phyloP scores from a whole-genome alignment of 2,888 invertebrate genomes.

The Lagria hirta region DNA sequence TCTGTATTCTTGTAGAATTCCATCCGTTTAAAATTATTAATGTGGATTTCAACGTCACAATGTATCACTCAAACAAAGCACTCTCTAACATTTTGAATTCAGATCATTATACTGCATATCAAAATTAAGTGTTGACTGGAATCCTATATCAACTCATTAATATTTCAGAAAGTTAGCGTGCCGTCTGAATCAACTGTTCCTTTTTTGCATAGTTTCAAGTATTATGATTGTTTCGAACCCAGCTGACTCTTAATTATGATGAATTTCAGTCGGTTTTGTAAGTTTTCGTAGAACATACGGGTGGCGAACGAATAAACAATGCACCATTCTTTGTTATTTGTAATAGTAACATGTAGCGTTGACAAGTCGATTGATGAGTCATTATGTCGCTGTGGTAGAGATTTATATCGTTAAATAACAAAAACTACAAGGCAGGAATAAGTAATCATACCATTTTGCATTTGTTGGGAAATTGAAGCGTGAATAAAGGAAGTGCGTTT shows the following conservation, averaged over 20 bases:
- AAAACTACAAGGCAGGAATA: constrained; percentile 33
- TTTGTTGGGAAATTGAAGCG: constrained; percentile 25
- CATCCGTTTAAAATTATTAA: no score
- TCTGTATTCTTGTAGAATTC: no score
- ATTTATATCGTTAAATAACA: constrained; percentile 36
- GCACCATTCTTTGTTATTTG: constrained; percentile 16
- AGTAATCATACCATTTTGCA: constrained; percentile 32
- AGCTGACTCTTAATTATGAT: constrained; percentile 12
- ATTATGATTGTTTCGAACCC: constrained; percentile 12
- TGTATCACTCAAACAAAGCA: no score
- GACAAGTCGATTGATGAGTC: constrained; percentile 40
- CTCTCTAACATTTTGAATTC: no score
- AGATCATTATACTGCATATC: no score
- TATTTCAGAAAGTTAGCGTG: constrained; percentile 12
- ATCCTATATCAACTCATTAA: constrained; percentile 16
- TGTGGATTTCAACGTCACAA: no score
- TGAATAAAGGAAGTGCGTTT: constrained; percentile 24
- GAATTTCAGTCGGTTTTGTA: constrained; percentile 8
- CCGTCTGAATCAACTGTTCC: no score
- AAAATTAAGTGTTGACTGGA: no score
- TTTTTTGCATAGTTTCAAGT: constrained; percentile 6
- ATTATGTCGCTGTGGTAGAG: constrained; percentile 38
- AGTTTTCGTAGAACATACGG: constrained; percentile 14
- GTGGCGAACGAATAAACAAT: constrained; percentile 12
- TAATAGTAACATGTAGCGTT: constrained; percentile 12